Conservation (phyloP, 1,140 invertebrate species). For the Steinernema feltiae region DNA sequence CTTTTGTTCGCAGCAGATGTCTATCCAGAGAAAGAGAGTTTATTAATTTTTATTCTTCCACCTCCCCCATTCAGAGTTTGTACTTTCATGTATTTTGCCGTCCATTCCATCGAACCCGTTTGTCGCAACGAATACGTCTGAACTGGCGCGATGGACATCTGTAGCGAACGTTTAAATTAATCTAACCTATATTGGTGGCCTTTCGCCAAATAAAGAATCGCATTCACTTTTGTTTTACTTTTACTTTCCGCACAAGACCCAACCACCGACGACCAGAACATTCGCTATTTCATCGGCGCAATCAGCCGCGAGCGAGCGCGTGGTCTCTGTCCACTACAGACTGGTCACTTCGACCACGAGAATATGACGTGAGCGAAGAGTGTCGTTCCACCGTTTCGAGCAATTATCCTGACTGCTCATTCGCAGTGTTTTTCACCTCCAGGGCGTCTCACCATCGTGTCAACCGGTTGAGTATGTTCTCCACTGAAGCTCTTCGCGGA, state of each 20-base stretch:
- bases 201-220: constrained; percentile 7
- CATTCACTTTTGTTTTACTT: not conserved
- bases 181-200: constrained; percentile 9
- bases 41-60: not conserved
- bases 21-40: not conserved
- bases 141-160: not conserved
- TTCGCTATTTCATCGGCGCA: not conserved
- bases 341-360: not conserved
- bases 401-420: constrained; percentile 14
- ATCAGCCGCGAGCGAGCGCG: too few species aligned
- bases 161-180: constrained; percentile 3
- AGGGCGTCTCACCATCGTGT: constrained; percentile 10
- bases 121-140: not conserved
- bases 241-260: not conserved
- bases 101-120: not conserved
- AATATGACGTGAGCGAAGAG: not conserved
- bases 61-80: not conserved
- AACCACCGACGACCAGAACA: not conserved
- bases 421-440: not conserved
- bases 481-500: constrained; percentile 3
- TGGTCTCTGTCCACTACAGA: too few species aligned
- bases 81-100: not conserved
- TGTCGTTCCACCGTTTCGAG: not conserved
- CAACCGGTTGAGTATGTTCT: not conserved
- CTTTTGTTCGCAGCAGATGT: not conserved